These are phyloP conservation scores for Parazoanthus swiftii DNA, from an alignment of 92 coral and sea anemone species.

Conservation along the genomic window DNA sequence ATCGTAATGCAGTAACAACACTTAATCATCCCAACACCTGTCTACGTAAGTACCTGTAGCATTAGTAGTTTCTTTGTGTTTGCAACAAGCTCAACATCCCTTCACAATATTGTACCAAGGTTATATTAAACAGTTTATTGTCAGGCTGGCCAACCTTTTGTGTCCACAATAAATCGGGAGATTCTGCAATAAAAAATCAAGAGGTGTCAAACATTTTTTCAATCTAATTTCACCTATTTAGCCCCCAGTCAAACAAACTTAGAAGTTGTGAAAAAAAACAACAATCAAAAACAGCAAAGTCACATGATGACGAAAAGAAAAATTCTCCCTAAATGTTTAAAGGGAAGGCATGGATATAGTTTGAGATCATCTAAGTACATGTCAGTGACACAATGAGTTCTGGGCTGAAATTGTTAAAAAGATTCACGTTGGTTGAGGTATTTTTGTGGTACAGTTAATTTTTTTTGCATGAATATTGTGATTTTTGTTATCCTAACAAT, in stretches of 20 bases:
- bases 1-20: slow-evolving; percentile 68
- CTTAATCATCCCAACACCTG: slow-evolving; percentile 71
- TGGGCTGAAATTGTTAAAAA: too few relatives aligned
- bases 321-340: background rate
- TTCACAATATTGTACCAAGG: background rate
- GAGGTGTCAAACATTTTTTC: background rate
- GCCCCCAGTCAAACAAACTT: too few relatives aligned
- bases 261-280: background rate
- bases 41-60: slow-evolving; percentile 63
- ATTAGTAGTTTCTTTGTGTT: background rate
- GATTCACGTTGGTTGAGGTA: too few relatives aligned
- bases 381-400: too few relatives aligned
- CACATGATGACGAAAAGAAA: too few relatives aligned
- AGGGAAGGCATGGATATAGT: too few relatives aligned
- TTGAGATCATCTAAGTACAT: too few relatives aligned
- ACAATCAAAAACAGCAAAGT: background rate
- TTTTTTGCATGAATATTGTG: too few relatives aligned
- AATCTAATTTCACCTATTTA: too few relatives aligned
- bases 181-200: background rate
- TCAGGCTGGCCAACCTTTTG: background rate
- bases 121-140: background rate
- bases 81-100: background rate
- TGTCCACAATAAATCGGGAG: too few relatives aligned
- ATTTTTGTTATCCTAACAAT: too few relatives aligned
- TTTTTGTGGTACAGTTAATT: too few relatives aligned